Percentiles rank a stretch among this genome's conserved stretches.
phyloP scores from a whole-genome alignment of 2,797 vertebrate genomes.

The Pangasius mekongensis region DNA sequence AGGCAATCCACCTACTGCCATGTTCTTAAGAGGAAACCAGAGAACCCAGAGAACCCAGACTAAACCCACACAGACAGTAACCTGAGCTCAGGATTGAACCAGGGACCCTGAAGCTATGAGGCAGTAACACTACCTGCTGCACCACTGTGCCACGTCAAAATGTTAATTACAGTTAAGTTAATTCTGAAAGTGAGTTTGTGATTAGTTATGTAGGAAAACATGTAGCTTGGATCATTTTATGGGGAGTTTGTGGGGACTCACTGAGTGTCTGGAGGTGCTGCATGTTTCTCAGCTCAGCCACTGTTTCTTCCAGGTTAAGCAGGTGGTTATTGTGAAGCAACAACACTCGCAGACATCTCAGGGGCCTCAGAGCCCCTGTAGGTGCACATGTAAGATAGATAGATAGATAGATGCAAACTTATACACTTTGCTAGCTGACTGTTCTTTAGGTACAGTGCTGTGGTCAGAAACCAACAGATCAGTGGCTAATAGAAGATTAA shows the following conservation, averaged over 20 bases:
- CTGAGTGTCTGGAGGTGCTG: constrained; percentile 75
- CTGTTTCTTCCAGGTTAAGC: constrained; percentile 68
- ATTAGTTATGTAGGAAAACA: neutral
- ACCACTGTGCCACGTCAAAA: neutral
- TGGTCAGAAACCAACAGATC: neutral
- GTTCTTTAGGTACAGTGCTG: neutral
- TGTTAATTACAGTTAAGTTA: neutral
- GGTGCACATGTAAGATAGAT: constrained; percentile 38
- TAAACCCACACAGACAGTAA: neutral
- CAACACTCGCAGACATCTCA: constrained; percentile 71
- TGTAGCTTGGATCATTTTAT: neutral
- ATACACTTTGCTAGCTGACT: neutral
- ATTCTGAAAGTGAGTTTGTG: neutral
- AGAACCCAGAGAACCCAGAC: constrained; percentile 1
- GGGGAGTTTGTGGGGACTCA: constrained; percentile 54
- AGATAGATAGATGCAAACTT: neutral
- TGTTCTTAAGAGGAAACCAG: neutral
- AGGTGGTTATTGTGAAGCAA: constrained; percentile 81
- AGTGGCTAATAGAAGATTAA: neutral
- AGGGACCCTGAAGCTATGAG: neutral
- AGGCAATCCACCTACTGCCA: neutral
- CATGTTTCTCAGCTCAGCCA: constrained; percentile 79
- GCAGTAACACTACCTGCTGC: neutral
- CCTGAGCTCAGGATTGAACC: neutral
- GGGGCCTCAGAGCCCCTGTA: constrained; percentile 71